Percentiles rank a stretch among this genome's conserved stretches.
phyloP scores from a whole-genome alignment of 1,140 invertebrate genomes.

The Notospermus geniculatus region DNA sequence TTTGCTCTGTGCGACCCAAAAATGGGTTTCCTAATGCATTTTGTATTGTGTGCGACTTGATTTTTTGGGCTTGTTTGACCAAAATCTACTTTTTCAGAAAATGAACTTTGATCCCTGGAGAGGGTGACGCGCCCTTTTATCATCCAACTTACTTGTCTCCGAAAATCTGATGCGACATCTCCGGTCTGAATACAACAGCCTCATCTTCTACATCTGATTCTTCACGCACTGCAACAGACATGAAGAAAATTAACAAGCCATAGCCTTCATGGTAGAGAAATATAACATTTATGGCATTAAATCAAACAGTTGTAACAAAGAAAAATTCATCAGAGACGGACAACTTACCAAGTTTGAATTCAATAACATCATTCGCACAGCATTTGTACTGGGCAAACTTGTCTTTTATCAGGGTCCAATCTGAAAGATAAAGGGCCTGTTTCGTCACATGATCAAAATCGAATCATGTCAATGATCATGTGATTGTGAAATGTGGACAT shows the following conservation, averaged over 20 bases:
- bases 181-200: conserved; percentile 71
- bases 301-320: neutral
- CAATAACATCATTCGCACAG: conserved; percentile 66
- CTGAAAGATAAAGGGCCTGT: no score
- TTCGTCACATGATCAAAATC: no score
- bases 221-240: conserved; percentile 62
- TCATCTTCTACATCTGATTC: conserved; percentile 72
- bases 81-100: no score
- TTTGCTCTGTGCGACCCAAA: no score
- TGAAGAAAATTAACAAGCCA: neutral
- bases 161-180: conserved; percentile 93
- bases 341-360: conserved; percentile 73
- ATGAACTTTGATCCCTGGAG: neutral
- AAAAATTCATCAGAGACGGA: neutral
- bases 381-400: conserved; percentile 41
- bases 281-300: neutral
- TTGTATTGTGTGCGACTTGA: no score
- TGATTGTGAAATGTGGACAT: no score
- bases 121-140: neutral
- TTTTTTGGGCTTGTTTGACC: no score
- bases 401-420: conserved; percentile 27
- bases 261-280: neutral
- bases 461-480: no score
- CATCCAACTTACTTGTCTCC: conserved; percentile 69
- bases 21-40: no score